Percentiles rank a stretch among this genome's conserved stretches.
Evolutionary conservation across 2,888 invertebrate species (phyloP).

Genomic region (Parnassius apollo): DNA sequence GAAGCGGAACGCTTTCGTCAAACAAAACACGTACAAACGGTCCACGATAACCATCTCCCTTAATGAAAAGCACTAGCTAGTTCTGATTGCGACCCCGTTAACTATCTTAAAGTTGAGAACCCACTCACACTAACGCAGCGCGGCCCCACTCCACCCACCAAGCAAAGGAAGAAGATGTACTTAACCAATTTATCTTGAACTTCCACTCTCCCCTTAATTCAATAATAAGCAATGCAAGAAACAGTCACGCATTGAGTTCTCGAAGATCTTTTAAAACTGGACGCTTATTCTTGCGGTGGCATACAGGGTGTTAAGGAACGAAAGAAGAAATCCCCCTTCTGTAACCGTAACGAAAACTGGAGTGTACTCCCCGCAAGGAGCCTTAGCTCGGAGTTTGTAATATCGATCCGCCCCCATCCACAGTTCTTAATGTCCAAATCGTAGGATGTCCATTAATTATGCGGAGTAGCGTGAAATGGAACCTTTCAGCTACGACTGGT

Average conservation of each 20-base stretch:
- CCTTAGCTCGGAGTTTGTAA: constrained; percentile 60
- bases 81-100: constrained; percentile 77
- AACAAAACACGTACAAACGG: constrained; percentile 63
- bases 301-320: constrained; percentile 60
- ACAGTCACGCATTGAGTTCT: constrained; percentile 48
- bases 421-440: constrained; percentile 74
- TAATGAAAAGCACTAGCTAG: constrained; percentile 74
- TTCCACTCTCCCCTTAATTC: constrained; percentile 38
- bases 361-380: constrained; percentile 51
- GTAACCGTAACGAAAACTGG: constrained; percentile 47
- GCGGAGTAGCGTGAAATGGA: constrained; percentile 54
- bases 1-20: constrained; percentile 51
- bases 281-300: constrained; percentile 36
- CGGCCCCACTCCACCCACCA: constrained; percentile 49
- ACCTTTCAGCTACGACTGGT: constrained; percentile 49
- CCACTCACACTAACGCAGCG: constrained; percentile 54
- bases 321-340: constrained; percentile 67
- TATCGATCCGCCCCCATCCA: constrained; percentile 65
- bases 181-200: constrained; percentile 44
- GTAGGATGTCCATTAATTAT: constrained; percentile 73
- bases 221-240: constrained; percentile 35
- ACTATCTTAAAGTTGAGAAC: constrained; percentile 75
- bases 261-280: constrained; percentile 56
- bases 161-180: constrained; percentile 61
- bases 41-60: constrained; percentile 68